Percentiles rank a stretch among this genome's conserved stretches.
phyloP scores from a whole-genome alignment of 1,140 invertebrate species.

The Zaprionus inermis region DNA sequence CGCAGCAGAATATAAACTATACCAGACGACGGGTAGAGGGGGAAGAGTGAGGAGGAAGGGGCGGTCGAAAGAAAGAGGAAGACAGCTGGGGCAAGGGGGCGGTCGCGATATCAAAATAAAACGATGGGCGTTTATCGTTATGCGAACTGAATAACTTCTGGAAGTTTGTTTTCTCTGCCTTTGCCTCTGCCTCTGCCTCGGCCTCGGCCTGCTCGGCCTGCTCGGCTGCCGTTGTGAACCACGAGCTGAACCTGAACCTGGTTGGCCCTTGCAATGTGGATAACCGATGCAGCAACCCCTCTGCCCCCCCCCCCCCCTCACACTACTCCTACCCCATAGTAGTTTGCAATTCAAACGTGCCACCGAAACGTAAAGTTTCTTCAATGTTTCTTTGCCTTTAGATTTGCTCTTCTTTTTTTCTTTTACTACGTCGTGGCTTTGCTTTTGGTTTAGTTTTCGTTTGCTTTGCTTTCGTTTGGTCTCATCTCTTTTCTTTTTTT shows the following conservation, averaged over 20 bases:
- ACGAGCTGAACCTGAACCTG: constrained; percentile 34
- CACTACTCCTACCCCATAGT: neutral
- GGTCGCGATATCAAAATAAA: constrained; percentile 74
- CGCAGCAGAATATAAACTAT: constrained; percentile 73
- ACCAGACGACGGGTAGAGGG: constrained; percentile 11
- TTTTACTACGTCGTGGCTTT: constrained; percentile 4
- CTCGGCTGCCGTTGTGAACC: constrained; percentile 8
- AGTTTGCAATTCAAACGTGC: constrained; percentile 54
- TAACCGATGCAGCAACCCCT: constrained; percentile 32
- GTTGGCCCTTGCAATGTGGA: constrained; percentile 42
- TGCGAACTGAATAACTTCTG: constrained; percentile 81
- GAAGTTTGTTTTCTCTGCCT: constrained; percentile 73
- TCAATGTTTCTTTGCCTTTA: constrained; percentile 38
- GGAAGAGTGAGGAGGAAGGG: neutral
- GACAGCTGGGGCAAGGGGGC: constrained; percentile 32
- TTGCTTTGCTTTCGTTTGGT: constrained; percentile 16
- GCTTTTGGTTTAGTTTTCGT: constrained; percentile 39
- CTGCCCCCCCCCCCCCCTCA: neutral
- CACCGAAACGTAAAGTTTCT: constrained; percentile 51
- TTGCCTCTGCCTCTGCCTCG: no score
- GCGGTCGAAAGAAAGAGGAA: no score
- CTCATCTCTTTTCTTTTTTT: constrained; percentile 14
- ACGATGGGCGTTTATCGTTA: constrained; percentile 80
- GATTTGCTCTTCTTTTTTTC: constrained; percentile 22
- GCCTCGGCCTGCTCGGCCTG: neutral